Evolutionary conservation across 2,797 vertebrate genomes (phyloP).

Genomic region (Meda fulgida): DNA sequence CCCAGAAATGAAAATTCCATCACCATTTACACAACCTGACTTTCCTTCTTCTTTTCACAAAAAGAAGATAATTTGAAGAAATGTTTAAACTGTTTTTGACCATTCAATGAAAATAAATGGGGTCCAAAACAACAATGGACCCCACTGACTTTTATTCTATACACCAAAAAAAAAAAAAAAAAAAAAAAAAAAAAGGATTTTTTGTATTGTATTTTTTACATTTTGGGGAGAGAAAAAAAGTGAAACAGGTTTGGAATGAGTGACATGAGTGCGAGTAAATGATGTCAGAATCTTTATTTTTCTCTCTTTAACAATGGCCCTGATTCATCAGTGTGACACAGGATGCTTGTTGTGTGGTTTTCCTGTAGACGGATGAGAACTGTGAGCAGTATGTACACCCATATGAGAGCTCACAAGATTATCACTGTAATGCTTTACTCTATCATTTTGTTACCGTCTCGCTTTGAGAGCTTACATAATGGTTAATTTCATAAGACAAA

Average conservation of each 20-base stretch:
- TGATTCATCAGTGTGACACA: slow-evolving; percentile 2
- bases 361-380: slow-evolving; percentile 71
- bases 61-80: not conserved
- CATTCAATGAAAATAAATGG: too few species aligned
- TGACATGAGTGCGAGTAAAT: not conserved
- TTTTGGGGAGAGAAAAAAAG: not conserved
- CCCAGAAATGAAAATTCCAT: not conserved
- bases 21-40: not conserved
- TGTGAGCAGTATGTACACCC: not conserved
- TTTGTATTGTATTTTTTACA: too few species aligned
- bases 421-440: not conserved
- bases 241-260: not conserved
- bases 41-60: not conserved
- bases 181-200: not conserved
- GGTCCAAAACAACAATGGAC: not conserved
- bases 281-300: not conserved
- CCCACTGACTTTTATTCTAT: not conserved
- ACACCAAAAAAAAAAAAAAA: not conserved
- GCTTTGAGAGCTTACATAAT: not conserved
- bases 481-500: not conserved
- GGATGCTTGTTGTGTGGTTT: slow-evolving; percentile 70
- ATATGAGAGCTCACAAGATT: not conserved
- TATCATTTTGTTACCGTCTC: not conserved
- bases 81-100: not conserved
- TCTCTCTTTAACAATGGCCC: not conserved